These are phyloP conservation scores for Ennomos quercinarius DNA, from an alignment of 2,888 invertebrate genomes.

Conservation along the genomic window DNA sequence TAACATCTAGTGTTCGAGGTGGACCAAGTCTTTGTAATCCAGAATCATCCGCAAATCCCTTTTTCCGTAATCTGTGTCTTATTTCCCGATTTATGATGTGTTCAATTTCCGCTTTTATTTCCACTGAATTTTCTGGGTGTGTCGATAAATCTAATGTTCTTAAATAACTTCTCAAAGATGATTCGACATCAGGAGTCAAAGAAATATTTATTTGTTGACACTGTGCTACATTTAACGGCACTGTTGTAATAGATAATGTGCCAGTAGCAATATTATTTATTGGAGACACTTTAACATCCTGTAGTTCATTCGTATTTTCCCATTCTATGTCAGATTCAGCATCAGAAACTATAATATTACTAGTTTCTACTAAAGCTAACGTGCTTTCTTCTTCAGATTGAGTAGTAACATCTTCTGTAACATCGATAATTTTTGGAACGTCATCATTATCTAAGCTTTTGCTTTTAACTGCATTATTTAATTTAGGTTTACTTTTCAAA, in stretches of 20 bases:
- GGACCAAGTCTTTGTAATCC: conserved; percentile 80
- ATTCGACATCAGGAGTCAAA: conserved; percentile 85
- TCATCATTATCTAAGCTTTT: conserved; percentile 82
- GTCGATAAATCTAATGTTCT: conserved; percentile 84
- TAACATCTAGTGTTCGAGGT: conserved; percentile 90
- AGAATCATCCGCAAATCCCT: conserved; percentile 72
- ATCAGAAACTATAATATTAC: conserved; percentile 86
- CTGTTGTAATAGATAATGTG: conserved; percentile 69
- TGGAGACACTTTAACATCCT: conserved; percentile 47
- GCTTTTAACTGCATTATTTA: conserved; percentile 68
- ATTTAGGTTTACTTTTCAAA: conserved; percentile 61
- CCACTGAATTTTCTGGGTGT: conserved; percentile 72
- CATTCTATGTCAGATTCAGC: conserved; percentile 87
- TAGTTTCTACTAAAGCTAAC: conserved; percentile 72
- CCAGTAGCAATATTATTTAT: conserved; percentile 62
- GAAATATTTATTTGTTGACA: conserved; percentile 67
- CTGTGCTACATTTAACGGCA: conserved; percentile 73
- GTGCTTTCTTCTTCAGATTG: conserved; percentile 55
- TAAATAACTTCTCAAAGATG: conserved; percentile 82
- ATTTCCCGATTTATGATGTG: conserved; percentile 76
- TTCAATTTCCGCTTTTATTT: conserved; percentile 78
- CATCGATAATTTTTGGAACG: conserved; percentile 72
- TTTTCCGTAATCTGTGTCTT: conserved; percentile 71
- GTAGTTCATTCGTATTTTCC: conserved; percentile 80
- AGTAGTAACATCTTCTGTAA: conserved; percentile 59